A percentile compares a stretch with the other conserved stretches of the same genome.
Conservation (phyloP, 2,113 vertebrate species). For the Myrmophylax atrothorax region DNA sequence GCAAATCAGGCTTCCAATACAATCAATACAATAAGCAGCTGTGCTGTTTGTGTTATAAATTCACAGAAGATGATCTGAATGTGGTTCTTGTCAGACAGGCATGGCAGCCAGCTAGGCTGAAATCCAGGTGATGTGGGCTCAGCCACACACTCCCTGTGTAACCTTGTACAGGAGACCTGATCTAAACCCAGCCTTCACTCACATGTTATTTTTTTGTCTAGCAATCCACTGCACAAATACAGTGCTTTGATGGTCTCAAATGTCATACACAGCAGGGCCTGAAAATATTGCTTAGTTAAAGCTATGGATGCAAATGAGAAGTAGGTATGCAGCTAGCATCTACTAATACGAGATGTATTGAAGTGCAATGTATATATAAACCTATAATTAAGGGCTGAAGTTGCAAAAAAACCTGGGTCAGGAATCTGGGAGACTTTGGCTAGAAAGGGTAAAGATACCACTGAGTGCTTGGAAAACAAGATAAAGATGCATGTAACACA, state of each 20-base stretch:
- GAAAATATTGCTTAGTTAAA: neutral
- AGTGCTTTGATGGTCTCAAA: neutral
- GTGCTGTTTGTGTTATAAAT: neutral
- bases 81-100: neutral
- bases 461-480: neutral
- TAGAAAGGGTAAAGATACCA: neutral
- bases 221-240: neutral
- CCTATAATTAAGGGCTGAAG: neutral
- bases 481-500: neutral
- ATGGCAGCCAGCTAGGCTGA: neutral
- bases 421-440: neutral
- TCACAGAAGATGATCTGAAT: neutral
- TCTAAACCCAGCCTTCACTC: neutral
- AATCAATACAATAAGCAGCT: neutral
- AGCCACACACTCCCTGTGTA: neutral
- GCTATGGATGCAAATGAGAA: neutral
- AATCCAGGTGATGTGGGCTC: neutral
- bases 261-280: neutral
- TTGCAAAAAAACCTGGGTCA: neutral
- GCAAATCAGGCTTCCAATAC: neutral
- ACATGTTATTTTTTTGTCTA: neutral
- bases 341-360: neutral
- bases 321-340: neutral
- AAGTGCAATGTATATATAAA: neutral
- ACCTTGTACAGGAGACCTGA: neutral